phyloP scores from a whole-genome alignment of 1,140 invertebrate species.

The Protaetia brevitarsis region DNA sequence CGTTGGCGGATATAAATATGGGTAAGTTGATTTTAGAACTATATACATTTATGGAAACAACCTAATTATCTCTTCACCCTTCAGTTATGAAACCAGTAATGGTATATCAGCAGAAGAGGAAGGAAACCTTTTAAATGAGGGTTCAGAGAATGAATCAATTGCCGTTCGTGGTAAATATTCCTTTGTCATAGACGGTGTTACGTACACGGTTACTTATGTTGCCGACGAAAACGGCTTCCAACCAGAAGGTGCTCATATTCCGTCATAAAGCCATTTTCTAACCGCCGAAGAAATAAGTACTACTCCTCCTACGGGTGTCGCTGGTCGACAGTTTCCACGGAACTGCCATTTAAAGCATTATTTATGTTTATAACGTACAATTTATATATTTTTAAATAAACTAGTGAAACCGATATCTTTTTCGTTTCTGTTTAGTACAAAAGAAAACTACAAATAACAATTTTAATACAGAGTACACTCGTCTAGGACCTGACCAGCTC shows the following conservation, averaged over 20 bases:
- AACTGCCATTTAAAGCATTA: slow-evolving; percentile 3
- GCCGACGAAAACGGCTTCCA: slow-evolving; percentile 63
- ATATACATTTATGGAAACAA: neutral
- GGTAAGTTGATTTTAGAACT: slow-evolving; percentile 38
- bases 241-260: slow-evolving; percentile 41
- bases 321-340: neutral
- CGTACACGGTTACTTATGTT: slow-evolving; percentile 58
- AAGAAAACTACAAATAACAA: too few relatives aligned
- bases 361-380: neutral
- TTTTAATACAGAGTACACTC: too few relatives aligned
- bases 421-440: too few relatives aligned
- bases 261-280: neutral
- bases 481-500: too few relatives aligned
- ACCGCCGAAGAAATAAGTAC: neutral
- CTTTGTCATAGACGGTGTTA: slow-evolving; percentile 56
- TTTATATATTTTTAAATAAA: slow-evolving; percentile 8
- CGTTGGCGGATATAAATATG: slow-evolving; percentile 44
- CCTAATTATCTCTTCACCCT: neutral
- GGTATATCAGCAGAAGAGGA: slow-evolving; percentile 56
- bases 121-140: slow-evolving; percentile 52
- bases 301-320: slow-evolving; percentile 4
- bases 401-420: too few relatives aligned
- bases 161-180: slow-evolving; percentile 54
- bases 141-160: slow-evolving; percentile 44
- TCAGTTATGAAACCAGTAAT: slow-evolving; percentile 59